A percentile compares a stretch with the other conserved stretches of the same genome.
Evolutionary conservation across 2,113 vertebrate genomes (phyloP).

Genomic region (Agapornis roseicollis): DNA sequence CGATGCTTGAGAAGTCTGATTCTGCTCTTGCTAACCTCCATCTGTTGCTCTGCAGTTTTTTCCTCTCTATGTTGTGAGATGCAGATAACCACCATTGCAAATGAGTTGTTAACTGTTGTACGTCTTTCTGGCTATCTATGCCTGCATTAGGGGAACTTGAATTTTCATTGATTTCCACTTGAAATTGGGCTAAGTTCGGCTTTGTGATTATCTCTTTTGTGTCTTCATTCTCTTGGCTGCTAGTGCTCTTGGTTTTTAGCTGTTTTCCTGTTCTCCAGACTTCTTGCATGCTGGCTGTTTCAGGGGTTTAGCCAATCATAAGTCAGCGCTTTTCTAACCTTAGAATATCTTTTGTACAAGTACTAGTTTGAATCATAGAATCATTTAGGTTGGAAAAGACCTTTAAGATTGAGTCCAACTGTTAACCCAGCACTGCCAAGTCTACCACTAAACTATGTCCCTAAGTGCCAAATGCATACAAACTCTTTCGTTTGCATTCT

Average conservation of each 20-base stretch:
- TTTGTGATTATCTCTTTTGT: not conserved
- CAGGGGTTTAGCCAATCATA: not conserved
- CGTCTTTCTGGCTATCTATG: not conserved
- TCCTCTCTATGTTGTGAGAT: not conserved
- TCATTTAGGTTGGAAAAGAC: not conserved
- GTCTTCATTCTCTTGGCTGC: not conserved
- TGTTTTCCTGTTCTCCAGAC: not conserved
- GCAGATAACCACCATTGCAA: not conserved
- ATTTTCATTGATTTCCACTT: not conserved
- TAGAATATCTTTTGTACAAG: not conserved
- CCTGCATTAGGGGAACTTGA: not conserved
- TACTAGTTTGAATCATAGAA: not conserved
- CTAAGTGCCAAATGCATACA: not conserved
- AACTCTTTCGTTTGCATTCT: not conserved
- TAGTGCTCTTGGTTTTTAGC: not conserved
- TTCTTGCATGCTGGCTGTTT: not conserved
- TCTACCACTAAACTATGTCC: not conserved
- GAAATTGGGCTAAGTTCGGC: not conserved
- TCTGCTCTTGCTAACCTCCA: accelerated
- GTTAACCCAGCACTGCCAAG: not conserved
- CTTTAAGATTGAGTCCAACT: not conserved
- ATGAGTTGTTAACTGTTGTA: not conserved
- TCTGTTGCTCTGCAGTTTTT: not conserved
- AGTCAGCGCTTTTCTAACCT: not conserved
- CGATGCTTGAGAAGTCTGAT: not conserved